phyloP scores from a whole-genome alignment of 2,797 vertebrate species.

The Chrysocyon brachyurus region DNA sequence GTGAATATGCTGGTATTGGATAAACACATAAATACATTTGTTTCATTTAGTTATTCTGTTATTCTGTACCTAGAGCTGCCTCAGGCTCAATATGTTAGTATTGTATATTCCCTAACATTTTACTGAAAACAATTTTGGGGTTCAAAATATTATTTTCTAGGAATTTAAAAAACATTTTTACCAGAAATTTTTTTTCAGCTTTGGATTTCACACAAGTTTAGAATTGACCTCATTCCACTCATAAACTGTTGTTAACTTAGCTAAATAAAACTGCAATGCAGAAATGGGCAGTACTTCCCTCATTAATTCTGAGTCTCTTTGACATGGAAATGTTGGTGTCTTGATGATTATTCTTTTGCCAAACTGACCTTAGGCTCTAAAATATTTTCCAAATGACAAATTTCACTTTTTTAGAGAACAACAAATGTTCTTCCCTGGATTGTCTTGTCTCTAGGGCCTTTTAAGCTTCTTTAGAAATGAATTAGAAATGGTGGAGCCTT shows the following conservation, averaged over 20 bases:
- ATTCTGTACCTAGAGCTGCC: no score
- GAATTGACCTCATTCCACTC: background rate
- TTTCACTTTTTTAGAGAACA: background rate
- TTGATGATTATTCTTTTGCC: conserved; percentile 35
- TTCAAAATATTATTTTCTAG: background rate
- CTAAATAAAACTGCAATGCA: background rate
- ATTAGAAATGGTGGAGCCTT: background rate
- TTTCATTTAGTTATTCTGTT: background rate
- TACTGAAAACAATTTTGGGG: background rate
- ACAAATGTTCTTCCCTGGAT: background rate
- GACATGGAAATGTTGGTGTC: conserved; percentile 39
- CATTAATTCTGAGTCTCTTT: conserved; percentile 27
- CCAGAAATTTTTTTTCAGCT: background rate
- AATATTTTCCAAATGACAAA: conserved; percentile 70
- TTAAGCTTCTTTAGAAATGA: background rate
- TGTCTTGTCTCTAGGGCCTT: background rate
- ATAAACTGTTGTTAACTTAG: conserved; percentile 26
- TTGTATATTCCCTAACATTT: background rate
- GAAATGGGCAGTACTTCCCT: conserved; percentile 53
- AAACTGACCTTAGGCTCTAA: conserved; percentile 58
- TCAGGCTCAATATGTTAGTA: background rate
- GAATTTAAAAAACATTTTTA: background rate
- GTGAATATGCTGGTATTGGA: background rate
- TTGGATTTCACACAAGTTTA: conserved; percentile 28
- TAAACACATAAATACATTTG: background rate